Evolutionary conservation across 2,888 invertebrate species (phyloP).

Genomic region (Euplexia lucipara): DNA sequence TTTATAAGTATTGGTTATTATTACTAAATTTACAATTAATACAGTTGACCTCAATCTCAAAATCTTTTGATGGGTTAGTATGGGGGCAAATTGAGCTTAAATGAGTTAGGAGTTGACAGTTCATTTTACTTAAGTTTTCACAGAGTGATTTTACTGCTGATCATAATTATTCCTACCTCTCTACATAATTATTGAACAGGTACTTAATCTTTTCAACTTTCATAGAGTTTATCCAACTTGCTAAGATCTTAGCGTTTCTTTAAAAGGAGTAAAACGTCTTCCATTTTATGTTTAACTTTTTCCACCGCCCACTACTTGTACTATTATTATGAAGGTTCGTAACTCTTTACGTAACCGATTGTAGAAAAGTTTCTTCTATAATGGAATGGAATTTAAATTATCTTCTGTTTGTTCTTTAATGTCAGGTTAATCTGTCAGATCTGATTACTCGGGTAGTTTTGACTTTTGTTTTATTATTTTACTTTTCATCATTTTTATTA

Average conservation of each 20-base stretch:
- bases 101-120: no score
- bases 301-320: constrained; percentile 8
- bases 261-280: constrained; percentile 9
- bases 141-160: no score
- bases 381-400: constrained; percentile 10
- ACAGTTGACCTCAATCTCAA: no score
- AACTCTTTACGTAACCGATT: constrained; percentile 2
- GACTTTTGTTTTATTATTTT: background rate
- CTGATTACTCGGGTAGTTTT: background rate
- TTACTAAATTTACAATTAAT: no score
- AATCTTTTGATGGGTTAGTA: no score
- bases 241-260: constrained; percentile 4
- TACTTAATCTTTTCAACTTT: constrained; percentile 15
- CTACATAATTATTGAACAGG: constrained; percentile 13
- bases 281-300: constrained; percentile 11
- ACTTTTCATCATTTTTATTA: no score
- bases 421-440: background rate
- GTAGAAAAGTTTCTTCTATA: background rate
- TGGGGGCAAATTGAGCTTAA: no score
- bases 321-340: background rate
- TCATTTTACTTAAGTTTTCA: no score
- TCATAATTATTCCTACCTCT: no score
- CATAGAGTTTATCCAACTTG: constrained; percentile 26
- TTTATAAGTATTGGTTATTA: no score
- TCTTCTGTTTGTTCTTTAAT: background rate